Evolutionary conservation across 2,888 invertebrate species (phyloP).

Genomic region (Tipula unca): DNA sequence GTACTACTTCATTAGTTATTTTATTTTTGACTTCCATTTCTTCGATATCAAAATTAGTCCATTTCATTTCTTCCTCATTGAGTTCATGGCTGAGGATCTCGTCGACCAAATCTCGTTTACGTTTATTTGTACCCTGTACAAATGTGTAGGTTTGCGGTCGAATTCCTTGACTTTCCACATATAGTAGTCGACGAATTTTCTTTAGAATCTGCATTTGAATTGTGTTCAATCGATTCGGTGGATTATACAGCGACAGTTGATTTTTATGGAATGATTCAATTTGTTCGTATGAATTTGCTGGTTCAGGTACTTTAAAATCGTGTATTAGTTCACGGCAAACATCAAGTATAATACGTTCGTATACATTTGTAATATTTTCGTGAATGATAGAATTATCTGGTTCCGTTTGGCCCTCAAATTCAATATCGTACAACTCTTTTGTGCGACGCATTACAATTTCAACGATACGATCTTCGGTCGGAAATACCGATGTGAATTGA

Average conservation of each 20-base stretch:
- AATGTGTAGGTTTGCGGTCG: not conserved
- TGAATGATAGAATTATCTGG: constrained; percentile 31
- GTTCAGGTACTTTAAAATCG: constrained; percentile 43
- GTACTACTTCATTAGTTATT: constrained; percentile 48
- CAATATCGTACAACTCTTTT: constrained; percentile 31
- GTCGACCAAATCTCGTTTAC: constrained; percentile 61
- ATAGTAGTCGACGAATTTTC: constrained; percentile 46
- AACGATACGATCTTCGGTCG: constrained; percentile 34
- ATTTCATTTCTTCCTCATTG: constrained; percentile 60
- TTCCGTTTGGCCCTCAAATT: not conserved
- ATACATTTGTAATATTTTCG: constrained; percentile 42
- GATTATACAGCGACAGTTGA: constrained; percentile 36
- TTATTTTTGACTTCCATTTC: constrained; percentile 58
- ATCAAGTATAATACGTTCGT: constrained; percentile 52
- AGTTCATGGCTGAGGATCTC: constrained; percentile 61
- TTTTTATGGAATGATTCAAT: constrained; percentile 32
- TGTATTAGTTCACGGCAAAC: constrained; percentile 52
- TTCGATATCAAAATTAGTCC: constrained; percentile 65
- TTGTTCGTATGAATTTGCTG: constrained; percentile 26
- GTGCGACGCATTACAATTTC: constrained; percentile 35
- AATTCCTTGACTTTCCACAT: not conserved
- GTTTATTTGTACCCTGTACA: constrained; percentile 43
- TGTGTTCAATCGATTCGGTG: constrained; percentile 44
- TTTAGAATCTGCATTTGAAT: constrained; percentile 45
- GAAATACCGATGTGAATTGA: constrained; percentile 38